Percentiles rank a stretch among this genome's conserved stretches.
Evolutionary conservation across 2,113 vertebrate genomes (phyloP).

Genomic region (Zosterops lateralis): DNA sequence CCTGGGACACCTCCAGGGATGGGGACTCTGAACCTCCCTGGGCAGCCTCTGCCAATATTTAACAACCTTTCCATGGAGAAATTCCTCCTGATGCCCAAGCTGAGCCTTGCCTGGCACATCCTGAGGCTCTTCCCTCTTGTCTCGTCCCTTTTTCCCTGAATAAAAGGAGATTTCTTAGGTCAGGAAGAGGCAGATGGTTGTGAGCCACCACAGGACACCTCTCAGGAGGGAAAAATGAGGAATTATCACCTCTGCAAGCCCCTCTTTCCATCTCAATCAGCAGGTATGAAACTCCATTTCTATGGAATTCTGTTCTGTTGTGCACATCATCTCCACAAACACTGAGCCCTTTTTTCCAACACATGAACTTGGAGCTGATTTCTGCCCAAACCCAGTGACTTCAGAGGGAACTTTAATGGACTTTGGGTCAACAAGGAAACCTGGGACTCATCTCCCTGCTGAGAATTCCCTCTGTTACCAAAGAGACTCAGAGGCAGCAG

Average conservation of each 20-base stretch:
- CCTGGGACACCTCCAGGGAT: not conserved
- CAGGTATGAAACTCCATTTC: not conserved
- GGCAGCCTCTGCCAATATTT: not conserved
- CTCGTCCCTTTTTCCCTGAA: not conserved
- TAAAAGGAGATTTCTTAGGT: not conserved
- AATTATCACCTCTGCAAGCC: not conserved
- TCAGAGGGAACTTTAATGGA: not conserved
- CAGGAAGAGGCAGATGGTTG: not conserved
- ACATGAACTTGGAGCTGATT: not conserved
- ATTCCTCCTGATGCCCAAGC: accelerated
- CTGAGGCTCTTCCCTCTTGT: accelerated
- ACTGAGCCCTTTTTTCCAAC: accelerated
- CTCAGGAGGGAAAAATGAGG: not conserved
- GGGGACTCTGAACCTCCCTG: not conserved
- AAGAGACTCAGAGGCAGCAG: not conserved
- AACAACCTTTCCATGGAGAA: not conserved
- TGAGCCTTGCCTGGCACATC: not conserved
- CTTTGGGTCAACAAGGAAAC: not conserved
- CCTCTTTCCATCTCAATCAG: not conserved
- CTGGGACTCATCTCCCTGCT: not conserved
- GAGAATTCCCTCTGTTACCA: not conserved
- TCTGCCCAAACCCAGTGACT: not conserved
- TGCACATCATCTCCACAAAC: not conserved
- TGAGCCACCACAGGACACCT: not conserved
- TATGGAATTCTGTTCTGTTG: not conserved